Evolutionary conservation across 2,113 vertebrate species (phyloP).

Genomic region (Mirza zaza): DNA sequence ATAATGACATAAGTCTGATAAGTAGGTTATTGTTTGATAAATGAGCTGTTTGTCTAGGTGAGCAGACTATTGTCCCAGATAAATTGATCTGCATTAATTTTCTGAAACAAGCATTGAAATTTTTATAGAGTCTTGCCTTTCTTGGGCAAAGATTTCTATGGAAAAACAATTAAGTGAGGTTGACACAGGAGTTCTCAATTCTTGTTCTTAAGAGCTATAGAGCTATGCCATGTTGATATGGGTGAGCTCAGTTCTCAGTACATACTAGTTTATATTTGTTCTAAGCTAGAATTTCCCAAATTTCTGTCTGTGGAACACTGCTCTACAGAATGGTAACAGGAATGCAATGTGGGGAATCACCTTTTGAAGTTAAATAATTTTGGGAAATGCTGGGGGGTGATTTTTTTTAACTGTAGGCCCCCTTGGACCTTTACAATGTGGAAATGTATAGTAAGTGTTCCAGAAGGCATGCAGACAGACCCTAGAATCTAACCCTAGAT

Average conservation of each 20-base stretch:
- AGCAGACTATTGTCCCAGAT: neutral
- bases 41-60: neutral
- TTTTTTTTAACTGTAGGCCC: neutral
- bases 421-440: neutral
- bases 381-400: neutral
- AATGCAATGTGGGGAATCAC: neutral
- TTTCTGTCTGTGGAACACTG: neutral
- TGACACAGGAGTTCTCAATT: neutral
- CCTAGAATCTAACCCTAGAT: neutral
- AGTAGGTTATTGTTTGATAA: neutral
- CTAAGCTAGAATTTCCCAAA: neutral
- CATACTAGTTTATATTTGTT: neutral
- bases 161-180: neutral
- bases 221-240: rapidly evolving
- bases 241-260: neutral
- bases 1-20: neutral
- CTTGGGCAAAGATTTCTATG: neutral
- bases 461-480: neutral
- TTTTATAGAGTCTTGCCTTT: neutral
- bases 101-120: neutral
- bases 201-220: neutral
- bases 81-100: slow-evolving; percentile 14
- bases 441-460: neutral
- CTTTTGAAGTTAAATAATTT: neutral
- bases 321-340: neutral